These are phyloP conservation scores for Pseudomyrmex flavicornis DNA, from an alignment of 1,140 invertebrate genomes.

Conservation along the genomic window DNA sequence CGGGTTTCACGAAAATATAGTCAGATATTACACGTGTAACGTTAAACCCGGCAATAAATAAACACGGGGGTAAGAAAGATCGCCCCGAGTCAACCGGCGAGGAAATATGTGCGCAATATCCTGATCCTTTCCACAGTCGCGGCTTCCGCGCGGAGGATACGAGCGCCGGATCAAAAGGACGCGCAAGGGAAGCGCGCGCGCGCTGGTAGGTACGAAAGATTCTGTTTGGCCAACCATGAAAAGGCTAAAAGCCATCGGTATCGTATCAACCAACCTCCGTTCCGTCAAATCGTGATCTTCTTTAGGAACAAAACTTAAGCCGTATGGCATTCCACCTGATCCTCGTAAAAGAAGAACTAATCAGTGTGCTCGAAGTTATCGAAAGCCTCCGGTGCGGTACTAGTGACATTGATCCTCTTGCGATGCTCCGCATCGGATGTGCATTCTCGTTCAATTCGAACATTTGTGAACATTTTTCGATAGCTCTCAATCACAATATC, in stretches of 20 bases:
- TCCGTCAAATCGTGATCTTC: conserved; percentile 65
- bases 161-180: conserved; percentile 66
- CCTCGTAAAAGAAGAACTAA: conserved; percentile 64
- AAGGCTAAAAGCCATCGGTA: conserved; percentile 76
- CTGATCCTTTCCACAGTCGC: conserved; percentile 53
- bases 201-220: conserved; percentile 65
- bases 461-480: not conserved
- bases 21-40: conserved; percentile 56
- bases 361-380: conserved; percentile 62
- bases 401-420: conserved; percentile 29
- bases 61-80: conserved; percentile 54
- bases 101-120: conserved; percentile 67
- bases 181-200: conserved; percentile 9
- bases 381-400: conserved; percentile 9
- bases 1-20: conserved; percentile 48
- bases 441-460: conserved; percentile 2
- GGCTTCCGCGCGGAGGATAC: conserved; percentile 29
- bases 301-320: conserved; percentile 64
- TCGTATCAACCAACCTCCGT: conserved; percentile 72
- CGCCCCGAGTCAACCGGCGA: not conserved
- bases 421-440: not conserved
- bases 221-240: conserved; percentile 75
- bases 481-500: too few relatives aligned
- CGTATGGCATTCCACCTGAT: conserved; percentile 67
- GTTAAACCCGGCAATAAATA: conserved; percentile 66